Percentiles rank a stretch among this genome's conserved stretches.
Evolutionary conservation across 2,888 invertebrate species (phyloP).

Genomic region (Eupithecia insigniata): DNA sequence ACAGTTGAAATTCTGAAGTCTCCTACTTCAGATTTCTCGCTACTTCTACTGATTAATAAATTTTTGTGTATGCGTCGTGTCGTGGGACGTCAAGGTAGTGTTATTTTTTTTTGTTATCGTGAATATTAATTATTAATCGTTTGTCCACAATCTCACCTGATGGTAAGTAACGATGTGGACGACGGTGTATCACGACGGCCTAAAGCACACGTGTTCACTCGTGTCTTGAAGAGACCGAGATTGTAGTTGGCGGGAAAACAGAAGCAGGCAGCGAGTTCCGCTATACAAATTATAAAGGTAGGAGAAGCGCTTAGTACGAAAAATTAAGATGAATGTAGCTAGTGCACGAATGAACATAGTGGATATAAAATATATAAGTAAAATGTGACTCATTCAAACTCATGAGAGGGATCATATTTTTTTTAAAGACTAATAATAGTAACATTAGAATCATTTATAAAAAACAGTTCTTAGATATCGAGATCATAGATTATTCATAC

Average conservation of each 20-base stretch:
- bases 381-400: too few species aligned
- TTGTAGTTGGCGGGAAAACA: neutral
- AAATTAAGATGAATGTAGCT: too few species aligned
- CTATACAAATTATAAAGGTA: too few species aligned
- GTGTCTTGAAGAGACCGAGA: neutral
- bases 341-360: too few species aligned
- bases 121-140: neutral
- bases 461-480: neutral
- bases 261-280: neutral
- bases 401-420: too few species aligned
- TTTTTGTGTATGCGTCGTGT: neutral
- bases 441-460: neutral
- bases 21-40: slow-evolving; percentile 14
- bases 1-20: slow-evolving; percentile 16
- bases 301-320: too few species aligned
- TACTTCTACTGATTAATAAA: neutral
- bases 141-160: neutral
- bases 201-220: neutral
- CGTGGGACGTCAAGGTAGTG: too few species aligned
- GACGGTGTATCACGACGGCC: neutral
- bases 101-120: neutral
- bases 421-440: too few species aligned
- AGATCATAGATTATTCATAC: neutral
- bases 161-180: neutral
- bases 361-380: too few species aligned